phyloP scores from a whole-genome alignment of 2,797 vertebrate genomes.

The Aplochiton taeniatus region DNA sequence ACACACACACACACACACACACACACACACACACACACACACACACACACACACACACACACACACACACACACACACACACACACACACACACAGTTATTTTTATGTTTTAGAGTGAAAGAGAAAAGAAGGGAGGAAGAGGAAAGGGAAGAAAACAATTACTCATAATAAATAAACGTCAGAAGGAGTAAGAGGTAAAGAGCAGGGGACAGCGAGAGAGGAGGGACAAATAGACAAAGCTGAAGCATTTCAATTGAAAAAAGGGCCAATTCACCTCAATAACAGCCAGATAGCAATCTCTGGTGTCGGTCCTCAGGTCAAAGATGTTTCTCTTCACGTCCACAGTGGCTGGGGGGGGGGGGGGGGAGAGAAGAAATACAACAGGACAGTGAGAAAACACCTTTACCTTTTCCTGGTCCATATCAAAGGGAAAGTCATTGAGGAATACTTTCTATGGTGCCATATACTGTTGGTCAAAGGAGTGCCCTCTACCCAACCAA shows the following conservation, averaged over 20 bases:
- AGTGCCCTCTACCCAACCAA: no score
- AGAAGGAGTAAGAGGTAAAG: not conserved
- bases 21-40: slow-evolving; percentile 3
- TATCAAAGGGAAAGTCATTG: no score
- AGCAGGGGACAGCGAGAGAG: not conserved
- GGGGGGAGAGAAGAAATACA: slow-evolving; percentile 2
- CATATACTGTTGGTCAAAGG: not conserved
- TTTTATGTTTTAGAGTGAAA: not conserved
- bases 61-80: slow-evolving; percentile 9
- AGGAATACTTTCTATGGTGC: not conserved
- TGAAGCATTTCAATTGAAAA: no score
- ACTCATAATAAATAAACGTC: not conserved
- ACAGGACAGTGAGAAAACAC: not conserved
- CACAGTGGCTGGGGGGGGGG: slow-evolving; percentile 86
- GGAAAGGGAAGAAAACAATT: not conserved
- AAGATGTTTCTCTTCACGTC: slow-evolving; percentile 97
- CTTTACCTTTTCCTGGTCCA: no score
- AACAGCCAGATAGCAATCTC: slow-evolving; percentile 94
- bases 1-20: not conserved
- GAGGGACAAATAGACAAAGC: not conserved
- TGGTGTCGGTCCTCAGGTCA: slow-evolving; percentile 93
- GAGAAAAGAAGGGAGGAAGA: not conserved
- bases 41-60: slow-evolving; percentile 5
- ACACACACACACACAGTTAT: not conserved
- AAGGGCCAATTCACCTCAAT: slow-evolving; percentile 82